These are phyloP conservation scores for Centroberyx gerrardi DNA, from an alignment of 2,797 vertebrate genomes.

Conservation along the genomic window DNA sequence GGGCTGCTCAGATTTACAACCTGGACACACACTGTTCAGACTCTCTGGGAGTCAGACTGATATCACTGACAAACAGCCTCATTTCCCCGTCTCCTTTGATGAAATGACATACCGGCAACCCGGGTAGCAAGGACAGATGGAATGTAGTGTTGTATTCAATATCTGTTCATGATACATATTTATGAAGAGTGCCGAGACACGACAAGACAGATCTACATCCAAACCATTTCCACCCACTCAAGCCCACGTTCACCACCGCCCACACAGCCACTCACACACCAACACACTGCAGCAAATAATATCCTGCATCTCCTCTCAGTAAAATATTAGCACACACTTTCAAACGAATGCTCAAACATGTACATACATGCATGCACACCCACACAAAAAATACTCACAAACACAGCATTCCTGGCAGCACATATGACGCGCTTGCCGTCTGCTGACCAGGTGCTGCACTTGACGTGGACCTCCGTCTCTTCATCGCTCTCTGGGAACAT, in stretches of 20 bases:
- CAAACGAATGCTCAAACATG: conserved; percentile 8
- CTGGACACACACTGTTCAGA: conserved; percentile 45
- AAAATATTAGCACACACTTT: background rate
- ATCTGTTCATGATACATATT: background rate
- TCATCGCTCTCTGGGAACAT: conserved; percentile 86
- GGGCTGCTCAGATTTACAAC: conserved; percentile 36
- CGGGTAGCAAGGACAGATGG: conserved; percentile 10
- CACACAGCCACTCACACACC: background rate
- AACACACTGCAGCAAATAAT: background rate
- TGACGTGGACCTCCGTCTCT: conserved; percentile 87
- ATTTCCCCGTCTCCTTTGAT: conserved; percentile 12
- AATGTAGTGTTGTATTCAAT: background rate
- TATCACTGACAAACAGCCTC: conserved; percentile 11
- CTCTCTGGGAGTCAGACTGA: conserved; percentile 4
- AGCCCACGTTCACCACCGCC: background rate
- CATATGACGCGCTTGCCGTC: conserved; percentile 88
- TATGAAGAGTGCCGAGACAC: background rate
- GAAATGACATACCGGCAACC: background rate
- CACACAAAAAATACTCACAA: conserved; percentile 87
- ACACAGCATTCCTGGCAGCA: conserved; percentile 89
- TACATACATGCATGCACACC: conserved; percentile 6
- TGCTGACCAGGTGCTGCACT: conserved; percentile 94
- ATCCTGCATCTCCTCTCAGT: background rate
- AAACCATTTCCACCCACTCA: background rate
- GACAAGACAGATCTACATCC: background rate